A percentile compares a stretch with the other conserved stretches of the same genome.
Conservation (phyloP, 2,888 invertebrate species). For the Pyralis farinalis region DNA sequence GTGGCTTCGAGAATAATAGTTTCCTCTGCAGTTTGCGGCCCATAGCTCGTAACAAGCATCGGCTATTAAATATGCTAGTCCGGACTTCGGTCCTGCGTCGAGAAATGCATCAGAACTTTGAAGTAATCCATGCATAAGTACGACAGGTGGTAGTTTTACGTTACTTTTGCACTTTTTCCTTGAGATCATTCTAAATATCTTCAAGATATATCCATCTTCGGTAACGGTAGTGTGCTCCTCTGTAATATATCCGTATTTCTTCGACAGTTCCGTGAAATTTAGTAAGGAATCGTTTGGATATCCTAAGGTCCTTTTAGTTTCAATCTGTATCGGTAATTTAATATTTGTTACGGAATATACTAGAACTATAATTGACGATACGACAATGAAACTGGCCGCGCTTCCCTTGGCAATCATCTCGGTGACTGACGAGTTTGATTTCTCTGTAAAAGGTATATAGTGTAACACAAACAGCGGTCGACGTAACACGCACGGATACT, state of each 20-base stretch:
- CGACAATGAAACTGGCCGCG: neutral
- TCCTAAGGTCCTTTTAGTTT: neutral
- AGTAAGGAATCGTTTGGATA: slow-evolving; percentile 22
- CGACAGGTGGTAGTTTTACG: slow-evolving; percentile 33
- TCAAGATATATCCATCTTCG: slow-evolving; percentile 54
- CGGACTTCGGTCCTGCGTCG: slow-evolving; percentile 48
- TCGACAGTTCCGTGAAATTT: slow-evolving; percentile 42
- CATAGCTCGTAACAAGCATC: slow-evolving; percentile 39
- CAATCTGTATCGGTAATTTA: neutral
- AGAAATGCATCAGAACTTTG: slow-evolving; percentile 52
- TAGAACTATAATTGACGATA: neutral
- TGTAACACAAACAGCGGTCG: neutral
- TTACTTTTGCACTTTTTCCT: neutral
- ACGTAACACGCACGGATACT: too few species aligned
- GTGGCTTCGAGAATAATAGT: slow-evolving; percentile 78
- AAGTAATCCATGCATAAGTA: slow-evolving; percentile 59
- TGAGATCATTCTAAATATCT: slow-evolving; percentile 38
- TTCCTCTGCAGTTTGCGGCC: slow-evolving; percentile 49
- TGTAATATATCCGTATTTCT: slow-evolving; percentile 39
- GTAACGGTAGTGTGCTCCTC: slow-evolving; percentile 50
- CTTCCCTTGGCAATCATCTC: neutral
- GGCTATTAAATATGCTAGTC: slow-evolving; percentile 33
- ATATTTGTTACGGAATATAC: neutral
- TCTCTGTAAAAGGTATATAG: neutral
- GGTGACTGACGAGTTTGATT: neutral